These are phyloP conservation scores for Erebia epiphron DNA, from an alignment of 2,888 invertebrate species.

Conservation along the genomic window DNA sequence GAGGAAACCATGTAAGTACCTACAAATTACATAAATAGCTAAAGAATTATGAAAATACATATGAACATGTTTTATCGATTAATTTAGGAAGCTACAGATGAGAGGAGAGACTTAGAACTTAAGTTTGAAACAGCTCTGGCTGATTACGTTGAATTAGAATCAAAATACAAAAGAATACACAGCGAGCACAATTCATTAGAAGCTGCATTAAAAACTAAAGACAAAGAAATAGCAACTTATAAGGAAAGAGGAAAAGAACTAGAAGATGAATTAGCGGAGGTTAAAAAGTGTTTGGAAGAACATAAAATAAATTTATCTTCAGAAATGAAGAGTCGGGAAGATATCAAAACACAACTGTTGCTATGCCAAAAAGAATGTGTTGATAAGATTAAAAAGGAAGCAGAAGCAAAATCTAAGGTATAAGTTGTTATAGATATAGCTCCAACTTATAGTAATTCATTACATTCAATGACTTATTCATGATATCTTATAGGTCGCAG, in stretches of 20 bases:
- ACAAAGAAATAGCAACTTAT: conserved; percentile 72
- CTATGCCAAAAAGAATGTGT: conserved; percentile 63
- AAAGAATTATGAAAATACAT: neutral
- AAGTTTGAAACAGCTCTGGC: conserved; percentile 79
- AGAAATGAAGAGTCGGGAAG: conserved; percentile 64
- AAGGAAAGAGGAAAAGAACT: conserved; percentile 66
- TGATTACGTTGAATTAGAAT: conserved; percentile 78
- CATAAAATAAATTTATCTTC: conserved; percentile 61
- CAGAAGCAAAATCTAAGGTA: conserved; percentile 75
- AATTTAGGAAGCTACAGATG: conserved; percentile 69
- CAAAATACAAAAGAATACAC: conserved; percentile 61
- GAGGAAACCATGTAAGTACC: conserved; percentile 54
- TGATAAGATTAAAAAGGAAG: conserved; percentile 62
- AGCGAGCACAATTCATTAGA: conserved; percentile 51
- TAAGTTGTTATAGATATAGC: neutral
- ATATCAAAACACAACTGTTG: conserved; percentile 57
- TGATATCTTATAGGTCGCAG: conserved; percentile 60
- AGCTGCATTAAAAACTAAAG: conserved; percentile 59
- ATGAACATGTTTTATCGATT: conserved; percentile 10
- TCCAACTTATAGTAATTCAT: neutral
- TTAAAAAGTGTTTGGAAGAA: conserved; percentile 59
- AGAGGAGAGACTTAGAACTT: conserved; percentile 79
- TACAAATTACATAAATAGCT: too few species aligned
- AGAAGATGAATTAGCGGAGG: conserved; percentile 55
- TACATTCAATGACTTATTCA: neutral